These are phyloP conservation scores for Eupristina koningsbergeri DNA, from an alignment of 1,140 invertebrate genomes.

Conservation along the genomic window DNA sequence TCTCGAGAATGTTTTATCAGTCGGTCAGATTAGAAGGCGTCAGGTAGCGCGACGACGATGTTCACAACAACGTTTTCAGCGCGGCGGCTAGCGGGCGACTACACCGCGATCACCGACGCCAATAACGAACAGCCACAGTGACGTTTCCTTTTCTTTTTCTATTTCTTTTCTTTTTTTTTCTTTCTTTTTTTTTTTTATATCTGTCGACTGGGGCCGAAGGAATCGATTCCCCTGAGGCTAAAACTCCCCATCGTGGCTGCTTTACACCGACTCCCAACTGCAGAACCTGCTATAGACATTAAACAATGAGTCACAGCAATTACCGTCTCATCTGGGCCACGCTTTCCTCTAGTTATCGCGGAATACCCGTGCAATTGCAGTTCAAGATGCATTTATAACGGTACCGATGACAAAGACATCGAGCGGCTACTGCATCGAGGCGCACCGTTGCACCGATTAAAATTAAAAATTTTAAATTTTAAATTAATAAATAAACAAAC, in stretches of 20 bases:
- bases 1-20: neutral
- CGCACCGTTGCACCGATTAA: neutral
- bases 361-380: neutral
- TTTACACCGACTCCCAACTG: neutral
- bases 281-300: neutral
- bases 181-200: no score
- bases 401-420: neutral
- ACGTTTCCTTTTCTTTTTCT: no score
- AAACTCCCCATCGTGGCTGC: constrained; percentile 4
- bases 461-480: no score
- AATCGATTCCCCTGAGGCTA: constrained; percentile 19
- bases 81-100: neutral
- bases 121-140: neutral
- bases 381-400: neutral
- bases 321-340: neutral
- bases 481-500: neutral
- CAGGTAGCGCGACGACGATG: neutral
- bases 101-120: neutral
- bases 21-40: no score
- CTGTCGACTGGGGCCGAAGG: neutral
- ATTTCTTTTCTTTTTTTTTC: no score
- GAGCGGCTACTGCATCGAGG: neutral
- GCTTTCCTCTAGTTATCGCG: neutral
- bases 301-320: neutral
- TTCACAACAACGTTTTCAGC: neutral